Evolutionary conservation across 2,113 vertebrate species (phyloP), one percentile per base, ranked within the genome.

Genomic region (Herpailurus yagouaroundi): DNA sequence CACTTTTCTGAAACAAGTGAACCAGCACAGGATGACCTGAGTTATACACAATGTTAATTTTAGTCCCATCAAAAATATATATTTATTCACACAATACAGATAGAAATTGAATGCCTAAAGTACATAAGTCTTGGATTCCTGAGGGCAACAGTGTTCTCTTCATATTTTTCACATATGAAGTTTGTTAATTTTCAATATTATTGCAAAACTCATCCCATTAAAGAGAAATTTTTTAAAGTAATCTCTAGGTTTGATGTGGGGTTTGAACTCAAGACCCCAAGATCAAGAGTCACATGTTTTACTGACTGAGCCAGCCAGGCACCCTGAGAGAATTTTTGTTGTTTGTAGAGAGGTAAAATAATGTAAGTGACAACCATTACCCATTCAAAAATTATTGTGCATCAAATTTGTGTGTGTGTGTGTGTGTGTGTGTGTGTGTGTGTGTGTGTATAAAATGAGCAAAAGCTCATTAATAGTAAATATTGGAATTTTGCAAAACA

Each of bases 311-410:
- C 13, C 38, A 74, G 3, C 13, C 73, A 74, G 25, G 73, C 27
- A 25, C 38, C 73, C 38, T 25, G 5, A 74, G 38, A 74, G 38
- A 45, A 74, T 55, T 82, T 81, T 60, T 64, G n/a, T 33, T 82
- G 82, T 95, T 85, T 45, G 29, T 82, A 84, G 60, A 89, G 38
- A 68, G 45, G 41, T 76, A 66, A 92, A 83, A 91, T 76, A 64
- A 81, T 81, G 79, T 41, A 96, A 74, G 23, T 82, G 57, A 41
- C 6, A 77, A 76, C 12, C 5, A 79, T 69, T 69, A 71, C 25
- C 33, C 89, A 90, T 15, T 73, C n/a, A 85, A 83, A 86, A 90
- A 71, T 69, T 79, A 73, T 74, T 81, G 11, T 74, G 41, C 31
- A 45, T 94, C 89, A n/a, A 69, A 69, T 83, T 76, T 50, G 57